Evolutionary conservation across 2,113 vertebrate species (phyloP).

Genomic region (Capreolus pygargus): DNA sequence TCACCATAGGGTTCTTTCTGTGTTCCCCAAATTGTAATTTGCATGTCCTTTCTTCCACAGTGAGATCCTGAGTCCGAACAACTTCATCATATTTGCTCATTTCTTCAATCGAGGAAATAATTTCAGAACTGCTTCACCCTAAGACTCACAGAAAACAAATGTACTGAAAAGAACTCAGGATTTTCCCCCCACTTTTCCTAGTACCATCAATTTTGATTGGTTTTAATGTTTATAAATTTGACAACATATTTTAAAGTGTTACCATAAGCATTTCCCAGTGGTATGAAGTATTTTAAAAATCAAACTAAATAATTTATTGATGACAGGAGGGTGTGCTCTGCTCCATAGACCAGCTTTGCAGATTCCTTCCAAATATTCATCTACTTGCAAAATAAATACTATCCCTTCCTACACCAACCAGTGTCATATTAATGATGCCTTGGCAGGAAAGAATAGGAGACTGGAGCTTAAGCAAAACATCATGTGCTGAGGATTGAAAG

Average conservation of each 20-base stretch:
- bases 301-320: conserved; percentile 23
- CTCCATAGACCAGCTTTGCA: not conserved
- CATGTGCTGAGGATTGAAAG: not conserved
- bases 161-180: not conserved
- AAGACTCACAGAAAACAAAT: not conserved
- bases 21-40: not conserved
- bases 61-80: not conserved
- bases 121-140: not conserved
- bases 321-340: not conserved
- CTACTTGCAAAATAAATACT: conserved; percentile 20
- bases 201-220: not conserved
- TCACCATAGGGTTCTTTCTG: not conserved
- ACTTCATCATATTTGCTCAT: not conserved
- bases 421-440: not conserved
- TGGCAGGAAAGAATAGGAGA: not conserved
- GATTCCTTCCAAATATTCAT: conserved; percentile 28
- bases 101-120: not conserved
- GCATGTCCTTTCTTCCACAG: not conserved
- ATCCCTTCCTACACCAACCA: not conserved
- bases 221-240: conserved; percentile 23
- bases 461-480: not conserved
- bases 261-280: not conserved
- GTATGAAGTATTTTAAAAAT: conserved; percentile 5
- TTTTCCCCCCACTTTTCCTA: not conserved
- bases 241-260: not conserved